These are phyloP conservation scores for Dascillus cervinus DNA, from an alignment of 2,888 invertebrate species.

Conservation along the genomic window DNA sequence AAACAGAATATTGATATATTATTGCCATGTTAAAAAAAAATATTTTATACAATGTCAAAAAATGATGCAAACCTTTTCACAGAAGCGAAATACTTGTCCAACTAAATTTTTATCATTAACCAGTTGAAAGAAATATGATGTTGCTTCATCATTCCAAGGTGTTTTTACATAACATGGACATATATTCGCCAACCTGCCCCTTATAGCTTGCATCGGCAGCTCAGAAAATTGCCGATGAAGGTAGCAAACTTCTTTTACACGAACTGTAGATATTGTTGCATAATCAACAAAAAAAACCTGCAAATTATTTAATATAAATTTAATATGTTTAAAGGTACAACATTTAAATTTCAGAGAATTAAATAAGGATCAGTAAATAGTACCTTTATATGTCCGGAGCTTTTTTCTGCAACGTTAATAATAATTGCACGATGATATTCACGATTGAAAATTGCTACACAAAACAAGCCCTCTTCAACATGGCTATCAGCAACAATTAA, in stretches of 20 bases:
- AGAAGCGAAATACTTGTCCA: conserved; percentile 35
- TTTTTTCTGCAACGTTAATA: too few relatives aligned
- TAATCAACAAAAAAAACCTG: conserved; percentile 53
- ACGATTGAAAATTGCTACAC: conserved; percentile 40
- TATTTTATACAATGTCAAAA: too few relatives aligned
- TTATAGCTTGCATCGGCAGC: conserved; percentile 47
- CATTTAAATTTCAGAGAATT: too few relatives aligned
- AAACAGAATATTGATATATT: too few relatives aligned
- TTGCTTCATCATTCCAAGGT: conserved; percentile 45
- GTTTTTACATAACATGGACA: conserved; percentile 39
- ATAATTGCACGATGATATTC: conserved; percentile 50
- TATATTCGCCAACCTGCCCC: conserved; percentile 45
- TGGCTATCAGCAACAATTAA: too few relatives aligned
- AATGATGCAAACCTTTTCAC: conserved; percentile 23
- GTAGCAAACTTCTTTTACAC: conserved; percentile 30
- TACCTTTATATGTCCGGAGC: too few relatives aligned
- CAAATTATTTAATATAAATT: too few relatives aligned
- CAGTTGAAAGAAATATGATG: conserved; percentile 38
- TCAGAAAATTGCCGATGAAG: conserved; percentile 40
- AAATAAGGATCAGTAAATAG: too few relatives aligned
- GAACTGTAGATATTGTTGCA: conserved; percentile 46
- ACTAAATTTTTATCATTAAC: conserved; percentile 39
- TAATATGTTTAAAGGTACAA: too few relatives aligned
- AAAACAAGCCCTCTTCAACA: too few relatives aligned
- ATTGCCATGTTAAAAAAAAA: too few relatives aligned